A percentile compares a stretch with the other conserved stretches of the same genome.
Evolutionary conservation across 2,888 invertebrate species (phyloP).

Genomic region (Eucera pruinosa): DNA sequence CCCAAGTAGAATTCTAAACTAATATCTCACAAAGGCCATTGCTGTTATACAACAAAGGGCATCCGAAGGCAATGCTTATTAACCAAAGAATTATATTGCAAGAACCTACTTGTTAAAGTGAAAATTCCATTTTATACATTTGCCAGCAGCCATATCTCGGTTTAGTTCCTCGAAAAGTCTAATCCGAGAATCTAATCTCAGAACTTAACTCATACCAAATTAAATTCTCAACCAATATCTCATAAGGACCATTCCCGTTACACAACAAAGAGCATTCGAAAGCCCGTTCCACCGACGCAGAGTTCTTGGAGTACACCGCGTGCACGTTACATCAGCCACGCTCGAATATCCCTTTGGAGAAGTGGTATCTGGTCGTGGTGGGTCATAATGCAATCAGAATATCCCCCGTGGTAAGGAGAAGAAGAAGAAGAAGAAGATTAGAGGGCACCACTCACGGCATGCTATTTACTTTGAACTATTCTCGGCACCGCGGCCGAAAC

Average conservation of each 20-base stretch:
- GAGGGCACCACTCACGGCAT: slow-evolving; percentile 70
- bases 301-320: not conserved
- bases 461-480: slow-evolving; percentile 77
- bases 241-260: not conserved
- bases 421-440: slow-evolving; percentile 70
- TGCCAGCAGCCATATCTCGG: too few species aligned
- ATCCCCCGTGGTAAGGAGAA: slow-evolving; percentile 60
- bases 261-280: slow-evolving; percentile 14
- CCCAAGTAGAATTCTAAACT: too few species aligned
- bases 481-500: slow-evolving; percentile 70
- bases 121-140: too few species aligned
- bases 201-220: too few species aligned
- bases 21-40: too few species aligned
- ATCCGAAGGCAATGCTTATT: too few species aligned
- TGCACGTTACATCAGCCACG: slow-evolving; percentile 60
- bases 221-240: not conserved
- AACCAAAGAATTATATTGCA: too few species aligned
- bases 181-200: too few species aligned
- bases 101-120: too few species aligned
- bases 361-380: slow-evolving; percentile 58
- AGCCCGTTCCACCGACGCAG: not conserved
- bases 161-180: too few species aligned
- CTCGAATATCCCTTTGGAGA: slow-evolving; percentile 64
- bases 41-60: too few species aligned
- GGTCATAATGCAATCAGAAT: slow-evolving; percentile 72